Evolutionary conservation across 2,113 vertebrate species (phyloP), one percentile per base, ranked within the genome.

Genomic region (Barbus barbus): DNA sequence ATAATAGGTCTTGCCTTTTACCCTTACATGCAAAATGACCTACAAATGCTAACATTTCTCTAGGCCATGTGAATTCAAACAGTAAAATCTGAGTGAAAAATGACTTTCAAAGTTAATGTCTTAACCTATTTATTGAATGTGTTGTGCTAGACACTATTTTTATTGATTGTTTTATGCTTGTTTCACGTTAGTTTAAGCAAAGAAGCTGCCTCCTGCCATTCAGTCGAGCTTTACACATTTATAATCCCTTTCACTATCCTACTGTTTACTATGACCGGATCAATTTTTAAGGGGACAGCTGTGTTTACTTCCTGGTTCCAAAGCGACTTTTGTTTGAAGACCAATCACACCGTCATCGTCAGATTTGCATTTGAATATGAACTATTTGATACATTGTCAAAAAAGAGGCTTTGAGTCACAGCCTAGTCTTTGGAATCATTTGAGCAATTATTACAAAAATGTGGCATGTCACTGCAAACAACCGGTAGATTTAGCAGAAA

Each of bases 301-400:
- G 61, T 81, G 41, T 81, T 69, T 53, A 71, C 63, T 81, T 81
- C 79, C 63, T 71, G 63, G 20, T 81, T 71, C 20, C 22, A 36
- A 51, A 11, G 53, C 1, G 24, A 48, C 60, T 48, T 46, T n/a
- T 46, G 63, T 81, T 53, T 71, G 20, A 53, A 53, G n/a, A n/a
- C n/a, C n/a, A n/a, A n/a, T n/a, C n/a, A n/a, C n/a, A 41, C 9
- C 7, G 5, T 38, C 38, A 41, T 41, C 38, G 36, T 53, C 61
- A 71, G 3, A 46, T 63, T 26, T 28, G 56, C 36, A 61, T 48
- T 14, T 46, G 36, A 48, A 7, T 65, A 8, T 41, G 2, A 44
- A 78, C 77, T 44, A 36, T 77, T 13, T 80, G 36, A 79, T 63
- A 41, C n/a, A 63, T 18, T 28, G 24, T 31, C 60, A 24, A 48